Evolutionary conservation across 1,140 invertebrate species (phyloP).

Genomic region (Drosophila bifasciata): DNA sequence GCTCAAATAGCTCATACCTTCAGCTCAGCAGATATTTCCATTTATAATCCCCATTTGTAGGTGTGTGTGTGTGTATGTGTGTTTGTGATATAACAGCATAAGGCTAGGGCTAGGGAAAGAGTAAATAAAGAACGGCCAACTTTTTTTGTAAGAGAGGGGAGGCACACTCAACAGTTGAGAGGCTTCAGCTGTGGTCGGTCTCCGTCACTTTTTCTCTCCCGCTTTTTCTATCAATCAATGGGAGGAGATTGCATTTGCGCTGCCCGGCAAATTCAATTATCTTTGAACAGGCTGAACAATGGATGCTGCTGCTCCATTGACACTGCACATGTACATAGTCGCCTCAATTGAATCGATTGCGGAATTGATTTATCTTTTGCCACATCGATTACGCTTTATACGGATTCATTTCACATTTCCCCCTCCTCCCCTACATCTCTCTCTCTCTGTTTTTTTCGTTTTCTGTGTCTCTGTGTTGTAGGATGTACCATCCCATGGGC

Average conservation of each 20-base stretch:
- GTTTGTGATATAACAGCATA: too few species aligned
- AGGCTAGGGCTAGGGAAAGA: conserved; percentile 8
- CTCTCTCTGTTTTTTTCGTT: not conserved
- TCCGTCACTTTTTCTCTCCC: not conserved
- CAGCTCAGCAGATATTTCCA: conserved; percentile 2
- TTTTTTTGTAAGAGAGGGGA: not conserved
- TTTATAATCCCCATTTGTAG: conserved; percentile 24
- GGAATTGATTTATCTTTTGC: conserved; percentile 69
- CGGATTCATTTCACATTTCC: conserved; percentile 33
- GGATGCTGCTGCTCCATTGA: conserved; percentile 44
- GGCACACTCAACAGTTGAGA: conserved; percentile 46
- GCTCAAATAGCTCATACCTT: conserved; percentile 5
- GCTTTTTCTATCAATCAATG: conserved; percentile 48
- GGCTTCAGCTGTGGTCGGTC: conserved; percentile 34
- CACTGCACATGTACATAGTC: conserved; percentile 41
- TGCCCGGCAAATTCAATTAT: conserved; percentile 63
- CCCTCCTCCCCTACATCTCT: not conserved
- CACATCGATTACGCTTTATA: conserved; percentile 32
- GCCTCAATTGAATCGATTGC: conserved; percentile 35
- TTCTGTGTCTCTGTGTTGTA: conserved; percentile 79
- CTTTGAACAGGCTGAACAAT: conserved; percentile 42
- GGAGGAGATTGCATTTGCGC: conserved; percentile 64
- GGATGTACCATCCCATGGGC: conserved; percentile 90
- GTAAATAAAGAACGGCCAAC: conserved; percentile 18
- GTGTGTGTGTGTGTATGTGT: too few species aligned